A percentile compares a stretch with the other conserved stretches of the same genome.
phyloP scores from a whole-genome alignment of 2,888 invertebrate genomes.

The Sinohyriopsis cumingii region DNA sequence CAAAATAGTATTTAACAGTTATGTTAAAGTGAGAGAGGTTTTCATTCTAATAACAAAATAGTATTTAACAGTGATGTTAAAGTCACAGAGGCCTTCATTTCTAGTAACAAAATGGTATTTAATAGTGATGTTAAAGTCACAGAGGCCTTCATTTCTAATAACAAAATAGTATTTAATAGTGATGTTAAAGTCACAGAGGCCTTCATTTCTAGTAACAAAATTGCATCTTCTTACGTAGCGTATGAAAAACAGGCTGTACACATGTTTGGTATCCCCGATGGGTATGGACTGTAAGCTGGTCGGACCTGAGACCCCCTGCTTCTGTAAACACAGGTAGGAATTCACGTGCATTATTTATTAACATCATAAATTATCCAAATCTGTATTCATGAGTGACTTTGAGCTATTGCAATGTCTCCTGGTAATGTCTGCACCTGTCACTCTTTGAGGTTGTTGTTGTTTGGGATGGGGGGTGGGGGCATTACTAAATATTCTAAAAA shows the following conservation, averaged over 20 bases:
- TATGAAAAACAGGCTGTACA: conserved; percentile 67
- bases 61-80: background rate
- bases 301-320: conserved; percentile 70
- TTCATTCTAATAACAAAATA: background rate
- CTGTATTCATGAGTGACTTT: background rate
- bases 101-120: background rate
- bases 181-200: no score
- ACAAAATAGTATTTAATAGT: no score
- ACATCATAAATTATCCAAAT: background rate
- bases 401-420: no score
- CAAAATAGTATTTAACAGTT: no score
- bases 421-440: no score
- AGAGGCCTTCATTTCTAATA: no score
- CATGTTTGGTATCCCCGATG: conserved; percentile 58
- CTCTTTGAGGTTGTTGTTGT: no score
- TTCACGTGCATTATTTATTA: background rate
- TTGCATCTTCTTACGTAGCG: conserved; percentile 46
- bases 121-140: no score
- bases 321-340: conserved; percentile 69
- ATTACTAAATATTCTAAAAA: no score
- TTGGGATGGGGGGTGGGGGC: no score
- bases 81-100: no score
- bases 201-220: background rate
- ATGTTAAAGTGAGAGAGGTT: no score
- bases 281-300: conserved; percentile 71